Percentiles rank a stretch among this genome's conserved stretches.
These are phyloP conservation scores for Zophobas atratus DNA, from an alignment of 1,140 invertebrate species.

Conservation along the genomic window DNA sequence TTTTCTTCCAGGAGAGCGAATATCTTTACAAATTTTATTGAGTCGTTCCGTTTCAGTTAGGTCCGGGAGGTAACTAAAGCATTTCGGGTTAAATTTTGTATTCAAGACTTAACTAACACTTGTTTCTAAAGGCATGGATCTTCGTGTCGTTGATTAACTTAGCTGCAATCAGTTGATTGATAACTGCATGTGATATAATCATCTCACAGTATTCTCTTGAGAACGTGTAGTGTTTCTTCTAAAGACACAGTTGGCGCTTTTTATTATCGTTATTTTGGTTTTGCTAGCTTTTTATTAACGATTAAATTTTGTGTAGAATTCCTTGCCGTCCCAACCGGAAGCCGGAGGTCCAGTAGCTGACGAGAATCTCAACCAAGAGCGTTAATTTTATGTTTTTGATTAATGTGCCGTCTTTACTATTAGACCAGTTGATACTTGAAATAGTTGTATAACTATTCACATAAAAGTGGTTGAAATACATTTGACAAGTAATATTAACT, in stretches of 20 bases:
- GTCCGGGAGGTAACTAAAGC: conserved; percentile 19
- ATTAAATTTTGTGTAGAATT: conserved; percentile 71
- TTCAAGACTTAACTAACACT: conserved; percentile 32
- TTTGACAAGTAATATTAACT: conserved; percentile 42
- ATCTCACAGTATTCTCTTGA: conserved; percentile 24
- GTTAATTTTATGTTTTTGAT: conserved; percentile 63
- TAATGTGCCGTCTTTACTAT: conserved; percentile 41
- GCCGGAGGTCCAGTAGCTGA: conserved; percentile 76
- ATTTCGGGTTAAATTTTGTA: conserved; percentile 30
- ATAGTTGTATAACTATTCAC: conserved; percentile 41
- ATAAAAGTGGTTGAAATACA: conserved; percentile 27
- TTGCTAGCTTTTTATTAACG: conserved; percentile 42
- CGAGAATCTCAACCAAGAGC: conserved; percentile 79
- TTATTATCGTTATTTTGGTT: conserved; percentile 31
- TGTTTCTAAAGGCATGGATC: neutral
- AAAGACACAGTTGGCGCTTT: conserved; percentile 35
- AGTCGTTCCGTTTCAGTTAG: conserved; percentile 43
- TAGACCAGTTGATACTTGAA: conserved; percentile 39
- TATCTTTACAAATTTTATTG: conserved; percentile 74
- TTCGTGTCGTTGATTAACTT: conserved; percentile 22
- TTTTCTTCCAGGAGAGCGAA: conserved; percentile 70
- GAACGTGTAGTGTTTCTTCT: neutral
- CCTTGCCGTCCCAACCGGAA: conserved; percentile 73
- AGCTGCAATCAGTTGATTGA: conserved; percentile 17
- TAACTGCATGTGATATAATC: conserved; percentile 15